Evolutionary conservation across 2,888 invertebrate genomes (phyloP).

Genomic region (Laothoe populi): DNA sequence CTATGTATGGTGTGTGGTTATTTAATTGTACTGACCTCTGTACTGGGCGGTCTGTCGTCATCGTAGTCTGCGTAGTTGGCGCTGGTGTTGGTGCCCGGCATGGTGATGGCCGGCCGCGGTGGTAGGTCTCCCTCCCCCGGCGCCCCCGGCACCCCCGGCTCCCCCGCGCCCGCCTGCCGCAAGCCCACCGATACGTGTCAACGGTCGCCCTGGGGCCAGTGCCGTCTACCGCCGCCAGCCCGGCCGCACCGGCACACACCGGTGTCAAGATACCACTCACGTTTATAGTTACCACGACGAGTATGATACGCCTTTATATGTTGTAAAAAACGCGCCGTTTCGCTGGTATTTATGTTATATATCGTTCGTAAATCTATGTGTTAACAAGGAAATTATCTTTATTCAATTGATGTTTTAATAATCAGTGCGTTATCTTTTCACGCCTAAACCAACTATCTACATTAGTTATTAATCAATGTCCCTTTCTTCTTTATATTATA

Average conservation of each 20-base stretch:
- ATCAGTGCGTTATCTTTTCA: too few species aligned
- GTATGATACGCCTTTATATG: background rate
- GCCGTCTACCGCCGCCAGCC: background rate
- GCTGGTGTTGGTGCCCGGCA: conserved; percentile 61
- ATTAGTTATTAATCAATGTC: too few species aligned
- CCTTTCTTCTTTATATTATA: too few species aligned
- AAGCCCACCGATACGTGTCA: conserved; percentile 25
- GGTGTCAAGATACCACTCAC: conserved; percentile 11
- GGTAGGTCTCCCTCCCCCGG: conserved; percentile 37
- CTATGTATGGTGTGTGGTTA: too few species aligned
- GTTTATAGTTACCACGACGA: background rate
- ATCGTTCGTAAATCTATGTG: too few species aligned
- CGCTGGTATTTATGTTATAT: background rate
- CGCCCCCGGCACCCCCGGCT: conserved; percentile 31
- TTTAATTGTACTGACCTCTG: conserved; percentile 50
- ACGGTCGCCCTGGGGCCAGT: background rate
- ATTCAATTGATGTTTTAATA: too few species aligned
- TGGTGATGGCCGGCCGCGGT: conserved; percentile 64
- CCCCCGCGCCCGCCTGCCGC: conserved; percentile 33
- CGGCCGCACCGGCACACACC: background rate
- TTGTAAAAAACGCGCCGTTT: background rate
- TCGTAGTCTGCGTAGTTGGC: conserved; percentile 47
- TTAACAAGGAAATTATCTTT: too few species aligned
- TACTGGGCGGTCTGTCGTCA: conserved; percentile 54
- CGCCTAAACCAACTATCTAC: too few species aligned